phyloP scores from a whole-genome alignment of 2,888 invertebrate species.

The Cremastinae sp. region DNA sequence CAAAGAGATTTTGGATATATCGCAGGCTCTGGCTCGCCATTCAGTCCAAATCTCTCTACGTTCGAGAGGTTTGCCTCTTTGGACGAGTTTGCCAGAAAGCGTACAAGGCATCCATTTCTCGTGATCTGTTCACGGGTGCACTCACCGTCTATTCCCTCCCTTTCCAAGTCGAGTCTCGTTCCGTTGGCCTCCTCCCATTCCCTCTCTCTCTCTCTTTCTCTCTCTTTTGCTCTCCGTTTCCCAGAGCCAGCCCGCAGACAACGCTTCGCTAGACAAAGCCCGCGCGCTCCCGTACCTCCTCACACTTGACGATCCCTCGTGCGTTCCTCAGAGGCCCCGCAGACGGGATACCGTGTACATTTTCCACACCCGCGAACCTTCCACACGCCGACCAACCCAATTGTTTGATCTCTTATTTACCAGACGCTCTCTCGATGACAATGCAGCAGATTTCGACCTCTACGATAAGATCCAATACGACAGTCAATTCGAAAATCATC shows the following conservation, averaged over 20 bases:
- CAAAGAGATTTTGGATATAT: conserved; percentile 56
- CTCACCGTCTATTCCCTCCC: conserved; percentile 55
- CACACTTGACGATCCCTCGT: conserved; percentile 1
- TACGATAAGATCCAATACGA: not conserved
- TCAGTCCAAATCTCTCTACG: conserved; percentile 40
- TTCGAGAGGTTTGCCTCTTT: conserved; percentile 48
- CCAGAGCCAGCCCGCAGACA: conserved; percentile 9
- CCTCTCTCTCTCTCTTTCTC: conserved; percentile 32
- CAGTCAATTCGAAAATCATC: not conserved
- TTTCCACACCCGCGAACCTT: conserved; percentile 47
- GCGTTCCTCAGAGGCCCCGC: conserved; percentile 61
- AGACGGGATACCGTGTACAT: conserved; percentile 61
- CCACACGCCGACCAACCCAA: conserved; percentile 65
- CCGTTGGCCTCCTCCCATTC: conserved; percentile 25
- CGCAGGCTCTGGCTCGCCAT: conserved; percentile 53
- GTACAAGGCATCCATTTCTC: conserved; percentile 35
- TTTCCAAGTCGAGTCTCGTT: conserved; percentile 52
- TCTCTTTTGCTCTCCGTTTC: conserved; percentile 25
- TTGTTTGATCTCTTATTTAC: conserved; percentile 79
- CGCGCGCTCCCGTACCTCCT: conserved; percentile 12
- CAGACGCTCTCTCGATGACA: conserved; percentile 29
- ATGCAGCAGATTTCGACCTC: conserved; percentile 12
- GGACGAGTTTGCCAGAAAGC: conserved; percentile 43
- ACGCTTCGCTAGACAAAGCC: conserved; percentile 42
- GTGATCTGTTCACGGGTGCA: conserved; percentile 30